phyloP scores from a whole-genome alignment of 2,888 invertebrate species.

The Spilosoma lubricipeda region DNA sequence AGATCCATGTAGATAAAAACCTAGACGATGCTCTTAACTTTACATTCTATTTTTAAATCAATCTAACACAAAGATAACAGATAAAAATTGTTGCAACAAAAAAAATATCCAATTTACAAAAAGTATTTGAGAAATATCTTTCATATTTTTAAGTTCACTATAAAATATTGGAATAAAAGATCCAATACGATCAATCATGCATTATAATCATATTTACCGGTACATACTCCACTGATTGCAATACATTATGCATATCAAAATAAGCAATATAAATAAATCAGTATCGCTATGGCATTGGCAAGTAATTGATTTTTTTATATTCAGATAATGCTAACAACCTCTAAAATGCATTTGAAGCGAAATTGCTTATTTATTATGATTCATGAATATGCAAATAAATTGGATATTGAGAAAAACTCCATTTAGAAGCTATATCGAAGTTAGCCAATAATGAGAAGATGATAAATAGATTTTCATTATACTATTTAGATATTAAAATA shows the following conservation, averaged over 20 bases:
- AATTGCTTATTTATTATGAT: slow-evolving; percentile 61
- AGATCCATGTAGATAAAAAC: too few species aligned
- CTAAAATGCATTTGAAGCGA: slow-evolving; percentile 50
- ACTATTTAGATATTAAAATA: not conserved
- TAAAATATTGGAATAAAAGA: slow-evolving; percentile 5
- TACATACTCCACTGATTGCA: slow-evolving; percentile 30
- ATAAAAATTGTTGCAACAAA: not conserved
- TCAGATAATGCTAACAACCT: slow-evolving; percentile 42
- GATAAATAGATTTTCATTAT: not conserved
- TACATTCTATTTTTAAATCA: not conserved
- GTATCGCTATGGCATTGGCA: slow-evolving; percentile 32
- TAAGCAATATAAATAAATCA: slow-evolving; percentile 47
- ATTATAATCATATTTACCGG: slow-evolving; percentile 35
- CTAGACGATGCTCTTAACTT: too few species aligned
- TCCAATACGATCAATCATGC: slow-evolving; percentile 25
- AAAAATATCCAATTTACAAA: not conserved
- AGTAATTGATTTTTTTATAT: slow-evolving; percentile 51
- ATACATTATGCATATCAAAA: slow-evolving; percentile 47
- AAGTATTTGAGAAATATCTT: not conserved
- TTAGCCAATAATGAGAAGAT: slow-evolving; percentile 37
- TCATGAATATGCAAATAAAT: slow-evolving; percentile 61
- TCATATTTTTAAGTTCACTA: not conserved
- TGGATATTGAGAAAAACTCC: slow-evolving; percentile 52
- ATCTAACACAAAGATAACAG: not conserved
- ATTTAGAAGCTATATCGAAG: slow-evolving; percentile 31